Conservation (phyloP, 2,797 vertebrate genomes). For the Sternarchorhynchus goeldii region DNA sequence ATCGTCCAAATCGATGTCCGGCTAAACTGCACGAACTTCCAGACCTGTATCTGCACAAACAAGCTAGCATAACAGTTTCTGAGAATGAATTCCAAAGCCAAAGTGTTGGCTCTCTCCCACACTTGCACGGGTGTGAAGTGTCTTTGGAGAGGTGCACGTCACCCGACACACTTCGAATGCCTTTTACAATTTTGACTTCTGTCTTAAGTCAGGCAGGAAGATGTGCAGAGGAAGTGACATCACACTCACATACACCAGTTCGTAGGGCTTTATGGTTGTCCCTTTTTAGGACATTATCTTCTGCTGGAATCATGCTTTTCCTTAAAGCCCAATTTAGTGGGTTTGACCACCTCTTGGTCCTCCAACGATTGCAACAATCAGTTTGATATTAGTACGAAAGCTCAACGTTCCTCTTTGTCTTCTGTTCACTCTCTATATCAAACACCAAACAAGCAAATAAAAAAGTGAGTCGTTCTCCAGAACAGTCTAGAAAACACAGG, state of each 20-base stretch:
- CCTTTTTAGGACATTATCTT: conserved; percentile 26
- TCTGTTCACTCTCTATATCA: conserved; percentile 32
- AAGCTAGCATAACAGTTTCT: neutral
- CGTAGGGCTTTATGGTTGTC: neutral
- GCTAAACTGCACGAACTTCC: neutral
- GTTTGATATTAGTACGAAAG: conserved; percentile 34
- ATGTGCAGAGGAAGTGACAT: conserved; percentile 25
- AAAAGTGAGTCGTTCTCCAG: neutral
- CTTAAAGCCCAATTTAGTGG: conserved; percentile 20
- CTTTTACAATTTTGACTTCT: conserved; percentile 26
- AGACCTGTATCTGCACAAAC: neutral
- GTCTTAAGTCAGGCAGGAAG: conserved; percentile 8
- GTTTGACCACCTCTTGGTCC: conserved; percentile 22
- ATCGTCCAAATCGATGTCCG: neutral
- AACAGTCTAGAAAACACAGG: conserved; percentile 36
- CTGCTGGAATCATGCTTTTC: conserved; percentile 27
- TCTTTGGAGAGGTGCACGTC: conserved; percentile 40
- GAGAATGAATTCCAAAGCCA: neutral
- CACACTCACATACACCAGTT: conserved; percentile 15
- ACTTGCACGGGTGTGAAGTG: conserved; percentile 30
- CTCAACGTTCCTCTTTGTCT: conserved; percentile 12
- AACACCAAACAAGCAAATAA: neutral
- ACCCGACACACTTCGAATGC: conserved; percentile 15
- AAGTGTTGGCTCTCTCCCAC: conserved; percentile 49
- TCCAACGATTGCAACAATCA: conserved; percentile 38